These are phyloP conservation scores for Nycteola revayana DNA, from an alignment of 2,888 invertebrate genomes.

Conservation along the genomic window DNA sequence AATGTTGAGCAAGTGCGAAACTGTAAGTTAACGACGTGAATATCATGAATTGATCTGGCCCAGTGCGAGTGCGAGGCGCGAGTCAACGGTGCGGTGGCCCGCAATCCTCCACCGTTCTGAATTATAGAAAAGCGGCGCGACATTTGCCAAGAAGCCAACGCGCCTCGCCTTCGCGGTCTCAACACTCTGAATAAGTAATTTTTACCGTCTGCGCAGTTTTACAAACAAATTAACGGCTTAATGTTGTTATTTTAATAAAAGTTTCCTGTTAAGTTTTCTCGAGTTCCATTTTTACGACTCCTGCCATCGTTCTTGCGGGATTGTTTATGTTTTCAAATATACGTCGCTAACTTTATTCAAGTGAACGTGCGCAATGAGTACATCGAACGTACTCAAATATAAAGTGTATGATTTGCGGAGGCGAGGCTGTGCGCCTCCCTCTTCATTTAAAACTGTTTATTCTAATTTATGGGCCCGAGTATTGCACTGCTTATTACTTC, in stretches of 20 bases:
- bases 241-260: slow-evolving; percentile 81
- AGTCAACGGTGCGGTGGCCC: slow-evolving; percentile 8
- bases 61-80: slow-evolving; percentile 14
- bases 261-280: slow-evolving; percentile 62
- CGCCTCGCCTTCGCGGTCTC: slow-evolving; percentile 57
- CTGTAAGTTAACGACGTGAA: slow-evolving; percentile 24
- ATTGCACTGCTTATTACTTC: slow-evolving; percentile 79
- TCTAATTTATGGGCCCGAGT: slow-evolving; percentile 73
- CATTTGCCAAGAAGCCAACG: slow-evolving; percentile 57
- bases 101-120: slow-evolving; percentile 43
- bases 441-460: slow-evolving; percentile 73
- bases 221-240: slow-evolving; percentile 79
- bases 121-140: slow-evolving; percentile 68
- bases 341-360: slow-evolving; percentile 27
- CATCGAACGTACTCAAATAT: slow-evolving; percentile 21
- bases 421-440: slow-evolving; percentile 46
- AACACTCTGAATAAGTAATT: slow-evolving; percentile 75
- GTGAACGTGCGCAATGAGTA: slow-evolving; percentile 16
- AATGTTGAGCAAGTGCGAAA: slow-evolving; percentile 7
- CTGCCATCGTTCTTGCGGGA: slow-evolving; percentile 55
- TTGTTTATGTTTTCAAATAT: slow-evolving; percentile 65
- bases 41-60: slow-evolving; percentile 29
- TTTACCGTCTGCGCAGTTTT: slow-evolving; percentile 78
- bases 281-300: slow-evolving; percentile 72
- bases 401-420: slow-evolving; percentile 35